A percentile compares a stretch with the other conserved stretches of the same genome.
phyloP scores from a whole-genome alignment of 37 sponge, comb jelly and placozoan species.

The Crambe crambe region DNA sequence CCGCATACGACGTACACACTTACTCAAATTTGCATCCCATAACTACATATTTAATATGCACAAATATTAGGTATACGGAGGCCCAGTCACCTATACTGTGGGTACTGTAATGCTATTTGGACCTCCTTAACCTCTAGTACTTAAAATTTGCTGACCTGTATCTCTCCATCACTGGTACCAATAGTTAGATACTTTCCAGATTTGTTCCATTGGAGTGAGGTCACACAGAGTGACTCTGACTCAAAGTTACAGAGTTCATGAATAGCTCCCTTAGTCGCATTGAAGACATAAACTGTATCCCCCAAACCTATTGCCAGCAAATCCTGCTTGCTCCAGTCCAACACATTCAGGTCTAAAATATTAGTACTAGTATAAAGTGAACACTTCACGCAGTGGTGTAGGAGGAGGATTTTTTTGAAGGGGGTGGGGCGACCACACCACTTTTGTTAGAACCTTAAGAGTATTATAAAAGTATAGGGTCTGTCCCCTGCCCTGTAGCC shows the following conservation, averaged over 20 bases:
- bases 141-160: conserved; percentile 55
- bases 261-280: conserved; percentile 61
- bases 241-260: conserved; percentile 34
- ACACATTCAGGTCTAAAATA: conserved; percentile 79
- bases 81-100: not conserved
- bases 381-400: no score
- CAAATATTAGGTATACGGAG: not conserved
- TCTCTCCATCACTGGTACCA: conserved; percentile 73
- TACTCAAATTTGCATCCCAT: conserved; percentile 77
- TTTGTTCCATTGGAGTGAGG: conserved; percentile 69
- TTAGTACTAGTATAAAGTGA: not conserved
- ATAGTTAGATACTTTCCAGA: conserved; percentile 73
- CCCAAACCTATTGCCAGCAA: conserved; percentile 83
- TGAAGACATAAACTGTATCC: conserved; percentile 73
- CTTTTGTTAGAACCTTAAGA: not conserved
- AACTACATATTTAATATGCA: conserved; percentile 37
- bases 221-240: conserved; percentile 16
- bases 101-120: not conserved
- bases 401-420: no score
- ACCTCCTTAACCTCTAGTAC: not conserved
- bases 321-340: conserved; percentile 86
- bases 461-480: not conserved
- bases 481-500: not conserved
- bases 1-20: conserved; percentile 61
- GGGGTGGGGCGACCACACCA: no score